These are phyloP conservation scores for Solen grandis DNA, from an alignment of 1,140 invertebrate species.

Conservation along the genomic window DNA sequence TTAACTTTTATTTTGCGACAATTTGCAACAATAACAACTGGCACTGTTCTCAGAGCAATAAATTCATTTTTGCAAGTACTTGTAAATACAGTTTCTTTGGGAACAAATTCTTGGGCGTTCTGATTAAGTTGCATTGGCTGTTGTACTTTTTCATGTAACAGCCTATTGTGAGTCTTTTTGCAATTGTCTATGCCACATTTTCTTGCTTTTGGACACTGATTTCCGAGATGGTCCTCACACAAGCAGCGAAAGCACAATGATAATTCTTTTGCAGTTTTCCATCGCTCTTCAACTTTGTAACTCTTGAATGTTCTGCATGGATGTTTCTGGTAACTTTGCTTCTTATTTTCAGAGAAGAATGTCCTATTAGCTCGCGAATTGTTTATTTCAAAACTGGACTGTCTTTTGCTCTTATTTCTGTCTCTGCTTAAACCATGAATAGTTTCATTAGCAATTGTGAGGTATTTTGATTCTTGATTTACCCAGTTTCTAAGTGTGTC, in stretches of 20 bases:
- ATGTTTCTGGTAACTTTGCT: neutral
- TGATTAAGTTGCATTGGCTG: too few relatives aligned
- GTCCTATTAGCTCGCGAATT: too few relatives aligned
- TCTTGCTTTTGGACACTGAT: neutral
- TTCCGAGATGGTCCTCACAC: neutral
- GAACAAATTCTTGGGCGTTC: neutral
- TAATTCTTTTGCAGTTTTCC: conserved; percentile 8
- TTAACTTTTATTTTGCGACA: neutral
- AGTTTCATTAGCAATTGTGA: neutral
- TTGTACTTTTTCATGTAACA: neutral
- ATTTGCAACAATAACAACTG: neutral
- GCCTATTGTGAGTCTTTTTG: conserved; percentile 6
- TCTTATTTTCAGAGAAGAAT: too few relatives aligned
- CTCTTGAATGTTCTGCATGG: conserved; percentile 1
- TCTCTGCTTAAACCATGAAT: neutral
- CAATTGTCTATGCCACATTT: conserved; percentile 23
- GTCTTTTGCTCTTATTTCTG: neutral
- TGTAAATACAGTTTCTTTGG: neutral
- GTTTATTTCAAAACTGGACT: neutral
- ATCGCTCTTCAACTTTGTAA: neutral
- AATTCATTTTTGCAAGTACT: neutral
- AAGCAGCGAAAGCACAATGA: conserved; percentile 1
- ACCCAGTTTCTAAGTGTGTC: neutral
- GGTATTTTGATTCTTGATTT: conserved; percentile 13
- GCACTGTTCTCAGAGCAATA: conserved; percentile 11